Evolutionary conservation across 2,797 vertebrate genomes (phyloP).

Genomic region (Brotula barbata): DNA sequence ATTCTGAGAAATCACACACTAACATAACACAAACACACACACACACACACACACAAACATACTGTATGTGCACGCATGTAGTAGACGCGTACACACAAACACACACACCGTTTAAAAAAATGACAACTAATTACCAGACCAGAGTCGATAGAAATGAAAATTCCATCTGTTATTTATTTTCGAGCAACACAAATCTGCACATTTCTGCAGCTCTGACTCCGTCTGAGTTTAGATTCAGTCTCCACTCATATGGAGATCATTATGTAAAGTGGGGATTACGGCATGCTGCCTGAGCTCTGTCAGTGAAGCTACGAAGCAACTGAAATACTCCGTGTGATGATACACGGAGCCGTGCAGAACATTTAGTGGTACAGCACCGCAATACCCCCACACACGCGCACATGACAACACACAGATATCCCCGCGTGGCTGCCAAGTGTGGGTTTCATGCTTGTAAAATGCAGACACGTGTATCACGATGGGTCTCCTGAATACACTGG

Average conservation of each 20-base stretch:
- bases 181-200: background rate
- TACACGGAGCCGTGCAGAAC: background rate
- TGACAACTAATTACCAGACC: background rate
- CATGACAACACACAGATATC: slow-evolving; percentile 4
- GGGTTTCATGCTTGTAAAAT: slow-evolving; percentile 18
- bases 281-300: slow-evolving; percentile 8
- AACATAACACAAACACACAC: slow-evolving; percentile 7
- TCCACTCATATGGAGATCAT: slow-evolving; percentile 6
- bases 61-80: background rate
- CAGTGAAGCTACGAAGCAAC: slow-evolving; percentile 14
- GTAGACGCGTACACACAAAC: background rate
- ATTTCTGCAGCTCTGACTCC: background rate
- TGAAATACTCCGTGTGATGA: slow-evolving; percentile 16
- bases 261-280: background rate
- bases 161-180: background rate
- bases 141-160: background rate
- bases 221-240: background rate
- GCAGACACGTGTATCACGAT: slow-evolving; percentile 20
- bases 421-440: slow-evolving; percentile 33
- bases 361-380: background rate
- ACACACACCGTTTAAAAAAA: too few relatives aligned
- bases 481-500: background rate
- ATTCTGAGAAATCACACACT: slow-evolving; percentile 14
- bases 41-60: background rate
- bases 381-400: slow-evolving; percentile 22